Conservation (phyloP, 2,888 invertebrate genomes). For the Orthosia incerta region DNA sequence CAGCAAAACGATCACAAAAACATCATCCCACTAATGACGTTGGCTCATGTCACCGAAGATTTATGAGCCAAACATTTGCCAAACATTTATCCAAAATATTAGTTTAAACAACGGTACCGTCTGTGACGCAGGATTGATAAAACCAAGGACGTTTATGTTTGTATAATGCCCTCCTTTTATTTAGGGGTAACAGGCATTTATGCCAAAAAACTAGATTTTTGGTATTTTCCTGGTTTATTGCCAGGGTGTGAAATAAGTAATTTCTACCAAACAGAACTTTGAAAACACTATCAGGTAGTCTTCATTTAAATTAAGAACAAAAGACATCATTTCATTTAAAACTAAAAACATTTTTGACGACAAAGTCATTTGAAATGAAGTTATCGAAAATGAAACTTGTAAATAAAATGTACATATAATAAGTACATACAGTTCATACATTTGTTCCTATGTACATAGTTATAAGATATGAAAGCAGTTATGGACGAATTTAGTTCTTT, state of each 20-base stretch:
- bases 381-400: conserved; percentile 60
- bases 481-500: conserved; percentile 79
- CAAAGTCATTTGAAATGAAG: conserved; percentile 59
- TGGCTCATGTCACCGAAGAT: conserved; percentile 61
- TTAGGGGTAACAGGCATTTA: conserved; percentile 3
- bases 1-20: conserved; percentile 51
- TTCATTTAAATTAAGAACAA: conserved; percentile 51
- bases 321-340: conserved; percentile 58
- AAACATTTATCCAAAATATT: conserved; percentile 67
- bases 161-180: conserved; percentile 21
- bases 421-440: conserved; percentile 72
- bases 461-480: conserved; percentile 70
- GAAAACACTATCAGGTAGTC: conserved; percentile 1
- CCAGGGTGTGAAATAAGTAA: conserved; percentile 18
- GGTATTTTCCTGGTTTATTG: conserved; percentile 34
- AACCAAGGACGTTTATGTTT: conserved; percentile 47
- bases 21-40: conserved; percentile 60
- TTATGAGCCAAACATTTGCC: conserved; percentile 64
- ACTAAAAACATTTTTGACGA: conserved; percentile 41
- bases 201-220: background rate
- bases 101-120: conserved; percentile 61
- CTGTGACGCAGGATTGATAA: conserved; percentile 44
- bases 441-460: conserved; percentile 86
- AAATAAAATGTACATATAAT: conserved; percentile 69
- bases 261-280: conserved; percentile 32